Evolutionary conservation across 2,888 invertebrate species (phyloP), one percentile per base, ranked within the genome.

Genomic region (Ennomos quercinarius): DNA sequence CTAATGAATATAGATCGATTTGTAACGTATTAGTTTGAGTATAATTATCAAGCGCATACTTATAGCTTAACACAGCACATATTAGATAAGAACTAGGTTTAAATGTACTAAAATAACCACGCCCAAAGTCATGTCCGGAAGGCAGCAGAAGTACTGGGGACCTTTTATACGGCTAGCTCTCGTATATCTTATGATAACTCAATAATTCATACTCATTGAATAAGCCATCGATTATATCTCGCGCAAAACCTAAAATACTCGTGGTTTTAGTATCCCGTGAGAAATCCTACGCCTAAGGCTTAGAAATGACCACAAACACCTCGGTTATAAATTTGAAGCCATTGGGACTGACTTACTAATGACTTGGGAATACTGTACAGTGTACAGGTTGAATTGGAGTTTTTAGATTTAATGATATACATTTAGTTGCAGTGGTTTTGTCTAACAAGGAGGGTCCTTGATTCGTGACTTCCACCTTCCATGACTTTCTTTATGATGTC

Each of bases 131-230:
- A 13, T 17, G 9, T 36, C 41, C 40, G 27, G 12, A 49, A 45
- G 40, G 38, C 38, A 39, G 34, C 35, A 54, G 35, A 54, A 35
- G 38, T 44, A 48, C 2, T n/a, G 44, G 38, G 36, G 44, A 49
- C 43, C 57, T 53, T 56, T 58, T 13, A 42, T 44, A 59, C 47
- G 49, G 55, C 57, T 45, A 55, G 45, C 48, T 41, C 46, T 46
- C 55, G 48, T 54, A 63, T 58, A 61, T 41, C 41, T 67, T 58
- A 66, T 58, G 54, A 65, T 66, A 68, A 67, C 61, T 64, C 58
- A 59, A 67, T 68, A 67, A 74, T 67, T 69, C 58, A 72, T 73
- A 63, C 58, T 60, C 61, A 71, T 68, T 65, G 69, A 73, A 72
- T 68, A 67, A 71, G 61, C 63, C 63, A 73, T 73, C 65, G 57